phyloP scores from a whole-genome alignment of 1,140 invertebrate genomes.

The Meloidogyne floridensis region DNA sequence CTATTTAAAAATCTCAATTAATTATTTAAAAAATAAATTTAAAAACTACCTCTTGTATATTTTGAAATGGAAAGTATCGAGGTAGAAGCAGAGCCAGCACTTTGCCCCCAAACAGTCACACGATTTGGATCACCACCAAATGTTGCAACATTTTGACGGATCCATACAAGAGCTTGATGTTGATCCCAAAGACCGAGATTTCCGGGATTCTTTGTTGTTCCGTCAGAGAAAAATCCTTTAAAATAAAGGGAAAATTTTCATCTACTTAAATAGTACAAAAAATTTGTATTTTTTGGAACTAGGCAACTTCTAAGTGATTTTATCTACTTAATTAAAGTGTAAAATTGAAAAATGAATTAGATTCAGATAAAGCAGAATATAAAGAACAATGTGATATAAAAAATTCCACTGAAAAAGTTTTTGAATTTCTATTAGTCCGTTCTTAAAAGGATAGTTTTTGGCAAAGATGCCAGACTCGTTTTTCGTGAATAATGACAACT shows the following conservation, averaged over 20 bases:
- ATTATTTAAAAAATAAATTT: neutral
- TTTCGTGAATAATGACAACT: no score
- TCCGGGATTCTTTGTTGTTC: slow-evolving; percentile 70
- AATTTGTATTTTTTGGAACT: no score
- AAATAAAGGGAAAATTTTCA: slow-evolving; percentile 19
- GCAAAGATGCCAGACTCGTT: no score
- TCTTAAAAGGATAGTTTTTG: no score
- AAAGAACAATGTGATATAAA: no score
- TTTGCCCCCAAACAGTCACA: slow-evolving; percentile 76
- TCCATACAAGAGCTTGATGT: slow-evolving; percentile 45
- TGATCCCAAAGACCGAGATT: slow-evolving; percentile 60
- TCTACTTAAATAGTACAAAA: no score
- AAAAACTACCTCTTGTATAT: slow-evolving; percentile 37
- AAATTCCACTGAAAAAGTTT: no score
- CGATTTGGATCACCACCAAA: slow-evolving; percentile 73
- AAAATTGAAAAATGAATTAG: no score
- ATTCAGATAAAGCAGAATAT: no score
- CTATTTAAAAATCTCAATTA: slow-evolving; percentile 13
- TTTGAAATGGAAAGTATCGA: slow-evolving; percentile 52
- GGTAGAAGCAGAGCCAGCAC: slow-evolving; percentile 71
- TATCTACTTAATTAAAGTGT: no score
- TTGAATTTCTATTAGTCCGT: no score
- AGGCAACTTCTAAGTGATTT: no score
- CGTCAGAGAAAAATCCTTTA: slow-evolving; percentile 59
- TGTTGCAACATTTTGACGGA: slow-evolving; percentile 62